Evolutionary conservation across 2,113 vertebrate species (phyloP).

Genomic region (Saguinus imperator): DNA sequence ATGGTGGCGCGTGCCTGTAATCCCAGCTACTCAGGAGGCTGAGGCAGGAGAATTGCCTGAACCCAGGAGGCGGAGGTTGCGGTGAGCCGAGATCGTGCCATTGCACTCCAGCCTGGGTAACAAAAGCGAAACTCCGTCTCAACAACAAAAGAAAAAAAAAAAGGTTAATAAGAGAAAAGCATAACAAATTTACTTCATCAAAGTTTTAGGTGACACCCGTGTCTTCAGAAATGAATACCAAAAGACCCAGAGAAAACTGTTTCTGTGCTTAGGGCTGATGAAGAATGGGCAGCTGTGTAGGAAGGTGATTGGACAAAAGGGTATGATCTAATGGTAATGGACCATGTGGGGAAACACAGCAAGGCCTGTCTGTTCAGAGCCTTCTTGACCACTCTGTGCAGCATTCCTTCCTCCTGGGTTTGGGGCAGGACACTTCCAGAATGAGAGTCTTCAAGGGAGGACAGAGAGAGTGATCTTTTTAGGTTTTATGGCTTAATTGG

Average conservation of each 20-base stretch:
- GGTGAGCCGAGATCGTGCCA: no score
- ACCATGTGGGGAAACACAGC: background rate
- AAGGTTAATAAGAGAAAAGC: background rate
- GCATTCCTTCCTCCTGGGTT: background rate
- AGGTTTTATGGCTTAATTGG: background rate
- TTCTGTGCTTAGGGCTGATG: background rate
- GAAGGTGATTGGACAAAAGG: background rate
- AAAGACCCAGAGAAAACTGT: background rate
- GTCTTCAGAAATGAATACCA: background rate
- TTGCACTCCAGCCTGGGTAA: no score
- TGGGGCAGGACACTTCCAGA: background rate
- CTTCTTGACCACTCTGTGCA: background rate
- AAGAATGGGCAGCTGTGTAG: background rate
- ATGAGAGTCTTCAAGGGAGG: background rate
- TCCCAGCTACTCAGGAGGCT: no score
- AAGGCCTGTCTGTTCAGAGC: background rate
- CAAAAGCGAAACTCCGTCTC: no score
- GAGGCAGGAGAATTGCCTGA: no score
- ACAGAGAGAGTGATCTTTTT: background rate
- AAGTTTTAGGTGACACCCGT: background rate
- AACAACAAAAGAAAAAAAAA: no score
- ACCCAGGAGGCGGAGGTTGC: no score
- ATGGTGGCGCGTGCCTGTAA: no score
- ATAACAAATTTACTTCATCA: background rate
- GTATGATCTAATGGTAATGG: background rate